Conservation (phyloP, 2,888 invertebrate species). For the Morpho deidamia region DNA sequence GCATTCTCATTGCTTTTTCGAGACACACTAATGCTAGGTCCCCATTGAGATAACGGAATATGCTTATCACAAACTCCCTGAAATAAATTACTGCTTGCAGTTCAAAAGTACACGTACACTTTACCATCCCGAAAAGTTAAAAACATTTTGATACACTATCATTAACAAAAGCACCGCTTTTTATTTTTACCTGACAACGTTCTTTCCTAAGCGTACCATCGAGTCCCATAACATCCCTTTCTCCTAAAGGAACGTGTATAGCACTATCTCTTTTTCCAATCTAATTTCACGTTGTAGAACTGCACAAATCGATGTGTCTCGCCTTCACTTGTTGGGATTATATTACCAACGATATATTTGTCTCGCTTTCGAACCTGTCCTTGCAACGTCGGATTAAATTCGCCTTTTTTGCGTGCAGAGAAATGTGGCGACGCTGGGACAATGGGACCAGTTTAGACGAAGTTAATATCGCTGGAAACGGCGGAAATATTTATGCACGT, state of each 20-base stretch:
- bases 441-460: constrained; percentile 22
- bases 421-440: constrained; percentile 37
- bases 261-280: constrained; percentile 46
- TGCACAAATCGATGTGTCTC: constrained; percentile 64
- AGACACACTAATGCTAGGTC: constrained; percentile 21
- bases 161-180: constrained; percentile 49
- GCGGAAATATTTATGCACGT: constrained; percentile 20
- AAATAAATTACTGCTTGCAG: constrained; percentile 18
- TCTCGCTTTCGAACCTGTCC: constrained; percentile 52
- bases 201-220: constrained; percentile 35
- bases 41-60: constrained; percentile 21
- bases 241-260: constrained; percentile 38
- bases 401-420: constrained; percentile 47
- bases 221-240: constrained; percentile 39
- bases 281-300: constrained; percentile 51
- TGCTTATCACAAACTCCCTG: constrained; percentile 20
- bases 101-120: constrained; percentile 17
- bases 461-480: constrained; percentile 18
- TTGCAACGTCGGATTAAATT: constrained; percentile 50
- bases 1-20: constrained; percentile 22
- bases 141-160: constrained; percentile 36
- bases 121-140: constrained; percentile 21
- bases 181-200: constrained; percentile 64
- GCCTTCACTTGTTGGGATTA: constrained; percentile 50
- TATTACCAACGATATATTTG: constrained; percentile 44